These are phyloP conservation scores for Phalacrocorax carbo DNA, from an alignment of 2,113 vertebrate species.

Conservation along the genomic window DNA sequence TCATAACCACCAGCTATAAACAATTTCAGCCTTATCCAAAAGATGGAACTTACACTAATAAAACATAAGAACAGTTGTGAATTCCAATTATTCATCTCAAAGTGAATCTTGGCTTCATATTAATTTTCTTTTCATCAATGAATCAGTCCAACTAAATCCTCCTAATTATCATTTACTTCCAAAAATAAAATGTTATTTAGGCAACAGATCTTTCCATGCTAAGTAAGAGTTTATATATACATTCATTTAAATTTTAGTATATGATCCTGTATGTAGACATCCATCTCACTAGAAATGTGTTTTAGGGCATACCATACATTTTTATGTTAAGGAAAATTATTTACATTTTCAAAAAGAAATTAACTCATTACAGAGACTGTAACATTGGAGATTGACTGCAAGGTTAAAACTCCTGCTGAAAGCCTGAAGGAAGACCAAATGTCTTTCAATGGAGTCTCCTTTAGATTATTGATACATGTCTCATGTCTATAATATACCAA, in stretches of 20 bases:
- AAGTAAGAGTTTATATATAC: too few species aligned
- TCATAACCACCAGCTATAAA: background rate
- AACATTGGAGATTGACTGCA: constrained; percentile 7
- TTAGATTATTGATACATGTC: background rate
- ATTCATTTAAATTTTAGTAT: too few species aligned
- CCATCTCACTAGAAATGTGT: background rate
- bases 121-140: constrained; percentile 21
- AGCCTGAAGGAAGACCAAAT: background rate
- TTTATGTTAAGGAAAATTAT: constrained; percentile 46
- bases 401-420: constrained; percentile 22
- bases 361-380: constrained; percentile 5
- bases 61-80: constrained; percentile 7
- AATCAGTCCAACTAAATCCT: background rate
- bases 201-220: too few species aligned
- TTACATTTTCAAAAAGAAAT: constrained; percentile 62
- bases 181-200: background rate
- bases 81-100: background rate
- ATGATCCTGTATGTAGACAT: background rate
- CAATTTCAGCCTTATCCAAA: background rate
- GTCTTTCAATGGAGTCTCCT: background rate
- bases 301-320: constrained; percentile 17
- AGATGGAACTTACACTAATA: background rate
- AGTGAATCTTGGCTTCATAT: background rate
- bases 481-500: background rate
- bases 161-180: background rate